A percentile compares a stretch with the other conserved stretches of the same genome.
Evolutionary conservation across 2,113 vertebrate genomes (phyloP).

Genomic region (Lamprologus ornatipinnis): DNA sequence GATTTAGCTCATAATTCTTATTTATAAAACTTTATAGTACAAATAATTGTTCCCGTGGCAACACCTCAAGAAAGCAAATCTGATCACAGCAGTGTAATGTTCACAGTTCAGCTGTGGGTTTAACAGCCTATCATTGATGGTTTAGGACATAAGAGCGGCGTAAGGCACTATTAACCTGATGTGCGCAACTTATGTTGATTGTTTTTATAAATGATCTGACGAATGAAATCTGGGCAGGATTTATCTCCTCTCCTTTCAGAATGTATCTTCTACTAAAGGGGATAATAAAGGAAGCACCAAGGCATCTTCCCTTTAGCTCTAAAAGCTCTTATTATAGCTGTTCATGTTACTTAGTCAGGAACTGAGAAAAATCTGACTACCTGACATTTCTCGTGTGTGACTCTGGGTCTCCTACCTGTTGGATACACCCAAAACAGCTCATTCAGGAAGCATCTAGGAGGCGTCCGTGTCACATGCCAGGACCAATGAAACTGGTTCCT

Average conservation of each 20-base stretch:
- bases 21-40: neutral
- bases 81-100: neutral
- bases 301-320: neutral
- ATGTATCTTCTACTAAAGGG: neutral
- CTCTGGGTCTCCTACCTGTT: neutral
- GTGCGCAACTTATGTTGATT: neutral
- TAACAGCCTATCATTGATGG: neutral
- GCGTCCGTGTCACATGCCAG: neutral
- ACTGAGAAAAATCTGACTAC: neutral
- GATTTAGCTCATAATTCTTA: neutral
- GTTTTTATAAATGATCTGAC: neutral
- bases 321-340: neutral
- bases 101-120: neutral
- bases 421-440: neutral
- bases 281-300: neutral
- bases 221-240: neutral
- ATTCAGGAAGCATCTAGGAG: neutral
- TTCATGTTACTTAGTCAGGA: neutral
- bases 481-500: neutral
- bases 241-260: neutral
- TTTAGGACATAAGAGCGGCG: neutral
- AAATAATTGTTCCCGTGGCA: neutral
- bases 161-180: neutral
- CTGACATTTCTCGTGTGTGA: neutral
- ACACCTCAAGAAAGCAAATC: neutral